Base-by-base conservation (phyloP, 2,888 invertebrate genomes). In the Tiphia femorata region DNA sequence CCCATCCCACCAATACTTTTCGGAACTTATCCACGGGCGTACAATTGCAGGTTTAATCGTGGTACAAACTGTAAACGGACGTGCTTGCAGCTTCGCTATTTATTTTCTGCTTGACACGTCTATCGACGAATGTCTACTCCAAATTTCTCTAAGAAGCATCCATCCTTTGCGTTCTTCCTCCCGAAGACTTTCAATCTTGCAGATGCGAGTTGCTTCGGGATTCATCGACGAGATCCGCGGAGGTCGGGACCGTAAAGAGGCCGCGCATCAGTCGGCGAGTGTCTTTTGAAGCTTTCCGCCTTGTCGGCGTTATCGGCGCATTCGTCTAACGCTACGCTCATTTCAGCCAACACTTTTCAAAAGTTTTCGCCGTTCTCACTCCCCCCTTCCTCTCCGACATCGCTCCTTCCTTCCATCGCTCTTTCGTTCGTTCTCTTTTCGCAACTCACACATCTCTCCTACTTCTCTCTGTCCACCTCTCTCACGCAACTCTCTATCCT, bases 271-370 rank as follows among this genome's bases (percentile, higher is more conserved):
- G 49, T 16, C 17, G 30, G 53, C 37, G 56, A 44, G 61, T 55
- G 62, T 70, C 69, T 70, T 64, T 70, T 49, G 67, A 60, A 60
- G 51, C 47, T 33, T 12, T 65, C 62, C 57, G 64, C 33, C 4
- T n/a, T 14, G 12, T 67, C 41, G 48, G 43, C 51, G 69, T 69
- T 70, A 70, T 70, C 69, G 58, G 66, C 49, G 59, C 52, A 48
- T 66, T 66, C 63, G 63, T 59, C 68, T 69, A 66, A 64, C 64
- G 65, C 62, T 72, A 57, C 72, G 68, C 72, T 70, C 72, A 62
- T 73, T 71, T 64, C 62, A 63, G 59, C 62, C 67, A 70, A 66
- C 64, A 73, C 72, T 74, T 74, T 71, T 69, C 49, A 72, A 76
- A 76, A 77, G 70, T 72, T 67, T 33, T 44, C 46, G 49, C 12